These are phyloP conservation scores for Pristionchus entomophagus DNA, from an alignment of 2,888 invertebrate species.

Conservation along the genomic window DNA sequence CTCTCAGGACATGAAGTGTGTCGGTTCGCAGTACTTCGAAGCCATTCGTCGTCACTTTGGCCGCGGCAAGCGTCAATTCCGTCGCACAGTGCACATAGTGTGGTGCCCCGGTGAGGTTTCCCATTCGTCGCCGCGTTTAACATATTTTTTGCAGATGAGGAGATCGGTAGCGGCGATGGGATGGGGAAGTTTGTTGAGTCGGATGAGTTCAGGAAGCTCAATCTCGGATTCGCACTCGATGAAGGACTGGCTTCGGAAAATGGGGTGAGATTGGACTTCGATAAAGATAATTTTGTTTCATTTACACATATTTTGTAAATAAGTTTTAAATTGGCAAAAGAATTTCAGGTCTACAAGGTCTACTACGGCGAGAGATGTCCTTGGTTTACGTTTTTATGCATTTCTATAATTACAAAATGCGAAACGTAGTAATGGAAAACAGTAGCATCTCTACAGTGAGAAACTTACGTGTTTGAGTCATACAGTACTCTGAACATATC, in stretches of 20 bases:
- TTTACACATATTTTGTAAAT: not conserved
- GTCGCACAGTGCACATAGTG: conserved; percentile 83
- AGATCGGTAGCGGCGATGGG: conserved; percentile 88
- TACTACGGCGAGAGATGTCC: conserved; percentile 82
- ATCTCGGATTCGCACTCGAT: conserved; percentile 89
- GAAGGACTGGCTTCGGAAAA: conserved; percentile 82
- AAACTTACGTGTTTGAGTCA: too few relatives aligned
- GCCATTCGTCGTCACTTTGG: conserved; percentile 82
- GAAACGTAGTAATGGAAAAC: not conserved
- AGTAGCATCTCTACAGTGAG: not conserved
- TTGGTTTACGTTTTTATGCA: conserved; percentile 84
- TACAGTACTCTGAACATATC: too few relatives aligned
- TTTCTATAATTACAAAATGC: not conserved
- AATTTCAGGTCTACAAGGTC: conserved; percentile 75
- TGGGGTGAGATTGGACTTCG: conserved; percentile 51
- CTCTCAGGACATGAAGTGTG: conserved; percentile 86
- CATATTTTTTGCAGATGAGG: conserved; percentile 84
- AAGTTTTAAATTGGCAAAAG: not conserved
- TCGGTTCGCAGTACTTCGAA: conserved; percentile 85
- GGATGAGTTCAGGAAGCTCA: conserved; percentile 84
- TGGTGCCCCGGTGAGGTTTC: conserved; percentile 83
- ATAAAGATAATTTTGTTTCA: too few relatives aligned
- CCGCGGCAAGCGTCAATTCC: conserved; percentile 78
- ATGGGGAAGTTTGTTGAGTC: conserved; percentile 86
- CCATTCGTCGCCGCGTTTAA: conserved; percentile 40